phyloP scores from a whole-genome alignment of 2,113 vertebrate genomes.

The Petrocephalus microphthalmus region DNA sequence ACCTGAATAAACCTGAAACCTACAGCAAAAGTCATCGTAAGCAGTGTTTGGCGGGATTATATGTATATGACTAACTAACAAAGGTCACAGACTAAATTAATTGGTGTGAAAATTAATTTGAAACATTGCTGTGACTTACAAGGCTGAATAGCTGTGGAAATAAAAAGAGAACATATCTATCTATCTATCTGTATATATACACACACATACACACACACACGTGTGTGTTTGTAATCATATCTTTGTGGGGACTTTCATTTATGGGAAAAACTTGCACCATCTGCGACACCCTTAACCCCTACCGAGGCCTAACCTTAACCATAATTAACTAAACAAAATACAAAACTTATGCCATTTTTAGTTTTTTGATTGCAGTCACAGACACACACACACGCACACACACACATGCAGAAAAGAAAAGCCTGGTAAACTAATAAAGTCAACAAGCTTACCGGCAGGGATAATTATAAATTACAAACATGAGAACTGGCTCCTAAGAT shows the following conservation, averaged over 20 bases:
- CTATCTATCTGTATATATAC: too few species aligned
- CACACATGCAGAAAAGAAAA: background rate
- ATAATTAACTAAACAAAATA: background rate
- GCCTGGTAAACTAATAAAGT: slow-evolving; percentile 10
- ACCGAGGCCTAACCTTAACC: background rate
- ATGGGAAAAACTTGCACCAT: background rate
- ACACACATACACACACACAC: background rate
- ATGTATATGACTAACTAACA: background rate
- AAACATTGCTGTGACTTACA: background rate
- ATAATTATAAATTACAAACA: slow-evolving; percentile 26
- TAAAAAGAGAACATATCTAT: too few species aligned
- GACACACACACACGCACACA: background rate
- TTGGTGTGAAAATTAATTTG: background rate
- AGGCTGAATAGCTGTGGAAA: too few species aligned
- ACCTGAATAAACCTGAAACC: background rate
- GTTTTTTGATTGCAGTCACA: background rate
- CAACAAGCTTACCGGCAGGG: slow-evolving; percentile 19
- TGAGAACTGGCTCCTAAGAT: slow-evolving; percentile 12
- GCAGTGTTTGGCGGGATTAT: background rate
- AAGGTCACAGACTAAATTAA: background rate
- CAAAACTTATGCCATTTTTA: background rate
- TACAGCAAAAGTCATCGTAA: background rate
- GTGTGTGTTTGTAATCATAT: background rate
- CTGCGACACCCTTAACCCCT: background rate
- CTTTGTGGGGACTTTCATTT: background rate